Base-by-base conservation (phyloP, 2,888 invertebrate genomes). In the Tipula helvola region DNA sequence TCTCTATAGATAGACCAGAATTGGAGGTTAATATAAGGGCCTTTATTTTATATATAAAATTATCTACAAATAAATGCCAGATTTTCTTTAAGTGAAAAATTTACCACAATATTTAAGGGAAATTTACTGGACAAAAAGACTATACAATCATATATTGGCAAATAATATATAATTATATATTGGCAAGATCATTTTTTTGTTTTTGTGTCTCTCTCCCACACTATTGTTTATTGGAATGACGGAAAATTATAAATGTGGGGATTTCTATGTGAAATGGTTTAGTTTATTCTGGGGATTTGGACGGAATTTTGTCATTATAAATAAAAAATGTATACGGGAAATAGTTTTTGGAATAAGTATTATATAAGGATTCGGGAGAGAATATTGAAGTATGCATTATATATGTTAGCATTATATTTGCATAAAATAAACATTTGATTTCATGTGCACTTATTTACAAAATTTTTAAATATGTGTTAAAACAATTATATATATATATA, bases 401-500 rank as follows among this genome's bases (percentile, higher is more conserved):
- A 39, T 39, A 39, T 44, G 3, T 44, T 44, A 44, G 12, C 44
- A 44, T 44, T 44, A 10, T 44, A 44, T 44, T 44, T 10, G 44
- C 44, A 44, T 44, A 44, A 10, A 44, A 44, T 7, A 44, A 44
- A 44, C 44, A 12, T 44, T 10, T 12, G 44, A 44, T 44, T 44
- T 44, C 44, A 10, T 44, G 44, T 44, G 44, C 44, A 44, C 44
- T 44, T 44, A 44, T 41, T 41, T 41, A 41, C 41, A 41, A 41
- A 41, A 28, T 4, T 47, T 86, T 57, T 86, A 85, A 86, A 88
- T 86, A 83, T 87, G 86, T 86, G 86, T 87, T 36, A 86, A 86
- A 57, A 86, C 83, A 85, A 87, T 86, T 87, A 87, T 86, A 83
- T 87, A 86, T 83, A 87, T 87, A 86, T 88, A 85, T 87, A 87